Conservation (phyloP, 2,797 vertebrate species). For the Scomberomorus guttatus region DNA sequence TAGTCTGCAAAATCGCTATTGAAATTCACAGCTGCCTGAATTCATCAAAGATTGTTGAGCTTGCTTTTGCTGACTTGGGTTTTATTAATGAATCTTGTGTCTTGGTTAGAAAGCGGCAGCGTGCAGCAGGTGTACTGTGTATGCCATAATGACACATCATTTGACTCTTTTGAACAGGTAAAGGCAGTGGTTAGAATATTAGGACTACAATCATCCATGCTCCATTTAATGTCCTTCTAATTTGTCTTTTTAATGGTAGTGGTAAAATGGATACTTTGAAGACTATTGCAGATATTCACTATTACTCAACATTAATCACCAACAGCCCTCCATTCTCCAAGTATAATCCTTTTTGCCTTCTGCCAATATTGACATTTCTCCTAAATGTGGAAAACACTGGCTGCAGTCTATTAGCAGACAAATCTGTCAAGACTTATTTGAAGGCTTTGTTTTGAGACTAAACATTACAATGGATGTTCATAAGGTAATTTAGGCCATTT, state of each 20-base stretch:
- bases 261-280: conserved; percentile 34
- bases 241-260: conserved; percentile 27
- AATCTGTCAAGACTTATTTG: neutral
- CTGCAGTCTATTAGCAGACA: conserved; percentile 23
- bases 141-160: neutral
- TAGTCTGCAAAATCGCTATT: neutral
- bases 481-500: conserved; percentile 47
- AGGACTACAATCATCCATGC: neutral
- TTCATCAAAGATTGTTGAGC: conserved; percentile 9
- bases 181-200: neutral
- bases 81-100: neutral
- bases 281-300: conserved; percentile 19
- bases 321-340: conserved; percentile 7
- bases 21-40: conserved; percentile 18
- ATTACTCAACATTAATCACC: conserved; percentile 25
- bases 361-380: conserved; percentile 9
- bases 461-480: conserved; percentile 22
- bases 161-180: neutral
- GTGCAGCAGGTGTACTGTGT: neutral
- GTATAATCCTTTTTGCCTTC: conserved; percentile 30
- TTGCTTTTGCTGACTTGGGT: neutral
- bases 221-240: conserved; percentile 12
- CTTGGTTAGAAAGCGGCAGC: neutral
- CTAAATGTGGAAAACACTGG: conserved; percentile 1
- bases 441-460: conserved; percentile 23